These are phyloP conservation scores for Sorex araneus DNA, from an alignment of 2,113 vertebrate genomes.

Conservation along the genomic window DNA sequence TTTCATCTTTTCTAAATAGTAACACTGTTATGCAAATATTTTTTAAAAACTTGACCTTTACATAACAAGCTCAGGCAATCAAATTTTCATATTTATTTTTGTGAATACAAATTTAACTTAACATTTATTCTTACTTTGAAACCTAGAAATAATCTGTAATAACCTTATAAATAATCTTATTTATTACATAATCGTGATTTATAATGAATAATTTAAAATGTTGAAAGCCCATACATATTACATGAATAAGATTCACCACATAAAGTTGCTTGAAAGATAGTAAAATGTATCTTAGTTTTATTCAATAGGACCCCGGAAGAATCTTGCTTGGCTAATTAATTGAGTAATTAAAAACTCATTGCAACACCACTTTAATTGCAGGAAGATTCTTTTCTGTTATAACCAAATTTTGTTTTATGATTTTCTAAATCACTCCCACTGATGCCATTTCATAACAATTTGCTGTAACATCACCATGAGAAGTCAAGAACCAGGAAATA, in stretches of 20 bases:
- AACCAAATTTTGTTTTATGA: slow-evolving; percentile 46
- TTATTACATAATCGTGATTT: slow-evolving; percentile 41
- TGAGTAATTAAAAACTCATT: slow-evolving; percentile 56
- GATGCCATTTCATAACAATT: slow-evolving; percentile 26
- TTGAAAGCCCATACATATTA: not conserved
- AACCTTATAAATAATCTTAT: not conserved
- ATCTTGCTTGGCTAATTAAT: not conserved
- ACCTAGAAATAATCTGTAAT: slow-evolving; percentile 36
- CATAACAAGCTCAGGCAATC: slow-evolving; percentile 35
- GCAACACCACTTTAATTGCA: slow-evolving; percentile 14
- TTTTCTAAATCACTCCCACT: slow-evolving; percentile 13
- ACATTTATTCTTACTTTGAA: slow-evolving; percentile 50
- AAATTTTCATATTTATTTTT: slow-evolving; percentile 53
- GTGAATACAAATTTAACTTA: slow-evolving; percentile 48
- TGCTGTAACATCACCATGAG: slow-evolving; percentile 15
- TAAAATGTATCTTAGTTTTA: no score
- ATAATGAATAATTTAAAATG: slow-evolving; percentile 47
- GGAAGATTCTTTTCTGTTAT: slow-evolving; percentile 31
- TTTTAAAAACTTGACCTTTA: slow-evolving; percentile 65
- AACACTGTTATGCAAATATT: slow-evolving; percentile 54
- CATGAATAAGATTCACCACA: no score
- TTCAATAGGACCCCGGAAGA: not conserved
- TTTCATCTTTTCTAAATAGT: slow-evolving; percentile 53
- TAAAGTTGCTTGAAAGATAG: no score
- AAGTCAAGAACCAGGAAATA: slow-evolving; percentile 59